Evolutionary conservation across 2,113 vertebrate species (phyloP).

Genomic region (Pluvialis apricaria): DNA sequence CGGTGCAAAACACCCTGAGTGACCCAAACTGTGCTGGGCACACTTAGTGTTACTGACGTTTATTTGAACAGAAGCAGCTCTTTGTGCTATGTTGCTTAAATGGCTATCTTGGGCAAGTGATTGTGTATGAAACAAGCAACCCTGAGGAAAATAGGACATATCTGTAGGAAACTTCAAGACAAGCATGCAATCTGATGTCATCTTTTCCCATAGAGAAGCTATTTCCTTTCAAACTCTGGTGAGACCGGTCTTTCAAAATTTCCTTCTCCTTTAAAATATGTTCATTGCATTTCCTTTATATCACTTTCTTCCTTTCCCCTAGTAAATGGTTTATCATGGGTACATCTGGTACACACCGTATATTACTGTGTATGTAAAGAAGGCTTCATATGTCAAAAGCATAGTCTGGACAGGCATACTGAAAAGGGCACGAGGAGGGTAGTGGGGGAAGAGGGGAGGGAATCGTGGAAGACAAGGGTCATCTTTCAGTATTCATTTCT

Average conservation of each 20-base stretch:
- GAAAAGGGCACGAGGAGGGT: constrained; percentile 35
- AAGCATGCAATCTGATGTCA: constrained; percentile 50
- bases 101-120: constrained; percentile 3
- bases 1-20: not conserved
- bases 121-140: constrained; percentile 30
- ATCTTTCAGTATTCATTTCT: constrained; percentile 73
- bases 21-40: not conserved
- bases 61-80: constrained; percentile 44
- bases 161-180: constrained; percentile 25
- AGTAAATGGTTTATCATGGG: not conserved
- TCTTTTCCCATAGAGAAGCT: constrained; percentile 38
- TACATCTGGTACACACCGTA: not conserved
- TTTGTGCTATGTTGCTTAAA: constrained; percentile 41
- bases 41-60: not conserved
- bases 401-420: not conserved
- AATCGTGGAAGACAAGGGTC: constrained; percentile 50
- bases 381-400: not conserved
- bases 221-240: constrained; percentile 9
- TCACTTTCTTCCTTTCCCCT: not conserved
- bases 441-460: constrained; percentile 33
- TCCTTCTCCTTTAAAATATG: not conserved
- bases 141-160: constrained; percentile 35
- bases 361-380: not conserved
- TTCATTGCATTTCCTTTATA: not conserved
- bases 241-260: not conserved